A percentile compares a stretch with the other conserved stretches of the same genome.
Evolutionary conservation across 2,888 invertebrate species (phyloP).

Genomic region (Pharmacophagus antenor): DNA sequence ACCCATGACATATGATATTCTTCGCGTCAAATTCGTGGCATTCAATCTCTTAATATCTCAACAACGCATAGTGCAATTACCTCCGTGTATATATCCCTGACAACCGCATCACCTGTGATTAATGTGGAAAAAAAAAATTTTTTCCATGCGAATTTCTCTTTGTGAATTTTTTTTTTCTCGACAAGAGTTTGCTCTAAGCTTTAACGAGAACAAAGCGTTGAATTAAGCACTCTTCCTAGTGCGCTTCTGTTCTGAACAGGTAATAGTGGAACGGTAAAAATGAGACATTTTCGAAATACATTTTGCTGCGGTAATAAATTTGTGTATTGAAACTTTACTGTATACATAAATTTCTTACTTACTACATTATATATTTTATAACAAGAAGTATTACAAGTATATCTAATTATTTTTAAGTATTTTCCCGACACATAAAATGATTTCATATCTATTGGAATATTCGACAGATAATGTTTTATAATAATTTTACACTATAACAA

Average conservation of each 20-base stretch:
- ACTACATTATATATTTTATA: background rate
- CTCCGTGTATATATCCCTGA: background rate
- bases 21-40: too few relatives aligned
- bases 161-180: constrained; percentile 1
- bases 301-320: background rate
- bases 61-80: constrained; percentile 1
- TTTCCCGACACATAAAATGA: too few relatives aligned
- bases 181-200: constrained; percentile 15
- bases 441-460: too few relatives aligned
- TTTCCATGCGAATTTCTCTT: background rate
- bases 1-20: too few relatives aligned
- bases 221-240: constrained; percentile 10
- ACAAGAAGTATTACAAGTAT: too few relatives aligned
- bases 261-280: constrained; percentile 3
- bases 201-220: constrained; percentile 16
- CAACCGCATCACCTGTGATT: background rate
- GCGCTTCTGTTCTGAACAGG: constrained; percentile 9
- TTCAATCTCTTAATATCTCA: background rate
- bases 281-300: background rate
- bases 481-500: too few relatives aligned
- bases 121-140: background rate
- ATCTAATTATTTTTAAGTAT: too few relatives aligned
- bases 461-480: too few relatives aligned
- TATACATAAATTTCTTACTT: too few relatives aligned
- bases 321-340: too few relatives aligned